Base-by-base conservation (phyloP, 2,113 vertebrate genomes). In the Sinocyclocheilus rhinocerous region DNA sequence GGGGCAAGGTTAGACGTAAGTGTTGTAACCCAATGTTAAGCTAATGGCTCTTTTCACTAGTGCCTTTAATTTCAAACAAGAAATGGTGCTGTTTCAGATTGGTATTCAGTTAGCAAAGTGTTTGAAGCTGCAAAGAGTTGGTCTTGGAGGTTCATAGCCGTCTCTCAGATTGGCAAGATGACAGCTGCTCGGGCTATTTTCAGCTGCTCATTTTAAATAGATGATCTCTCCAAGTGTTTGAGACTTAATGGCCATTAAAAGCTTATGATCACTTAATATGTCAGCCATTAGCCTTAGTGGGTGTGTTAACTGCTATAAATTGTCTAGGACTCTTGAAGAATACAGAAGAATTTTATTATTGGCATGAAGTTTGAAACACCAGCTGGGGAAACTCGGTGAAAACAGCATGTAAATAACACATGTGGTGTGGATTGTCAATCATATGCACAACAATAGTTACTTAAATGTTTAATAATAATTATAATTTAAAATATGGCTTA, bases 211-310 rank as follows among this genome's bases (percentile, higher is more conserved):
- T 86, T 87, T 89, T 84, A 81, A 75, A 89, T 79, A 87, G 89
- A 90, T 88, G 87, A 84, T 89, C 85, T 77, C 83, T 93, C 86
- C 88, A 90, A 93, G 90, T 91, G 90, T 91, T 78, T 77, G 36
- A 78, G 88, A 89, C 92, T 93, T 93, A 94, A 92, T 92, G 91
- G 85, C 89, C 91, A 91, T 94, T 94, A 93, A 94, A 94, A 91
- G 90, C 89, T 90, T 90, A 93, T 92, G 91, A 94, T 94, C 92
- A 93, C 91, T 91, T 93, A 93, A 92, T 92, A 89, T 89, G 92
- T 90, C 90, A 93, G 92, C 90, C 93, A 92, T 93, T 92, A 92
- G 89, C 84, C 91, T 89, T 93, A 90, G 91, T 80, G 84, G 89
- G 88, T 89, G 89, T 90, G 92, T 93, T 93, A 93, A 92, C 82